Conservation (phyloP, 2,888 invertebrate genomes). For the Scaptomyza cyrtandrae region DNA sequence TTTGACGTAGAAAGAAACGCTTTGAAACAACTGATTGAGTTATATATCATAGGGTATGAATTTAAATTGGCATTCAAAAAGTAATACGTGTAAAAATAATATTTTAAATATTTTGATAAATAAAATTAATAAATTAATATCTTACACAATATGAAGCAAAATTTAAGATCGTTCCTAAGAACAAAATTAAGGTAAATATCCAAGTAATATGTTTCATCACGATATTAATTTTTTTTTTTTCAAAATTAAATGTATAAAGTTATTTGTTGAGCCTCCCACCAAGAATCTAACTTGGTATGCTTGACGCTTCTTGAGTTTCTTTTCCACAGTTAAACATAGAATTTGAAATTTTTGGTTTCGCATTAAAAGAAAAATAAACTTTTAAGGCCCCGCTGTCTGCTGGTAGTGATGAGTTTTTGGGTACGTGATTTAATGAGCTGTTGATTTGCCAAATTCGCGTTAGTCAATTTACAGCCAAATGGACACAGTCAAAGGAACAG, state of each 20-base stretch:
- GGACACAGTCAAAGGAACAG: conserved; percentile 5
- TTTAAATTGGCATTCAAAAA: too few species aligned
- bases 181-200: too few species aligned
- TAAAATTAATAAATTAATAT: too few species aligned
- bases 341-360: conserved; percentile 26
- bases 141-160: too few species aligned
- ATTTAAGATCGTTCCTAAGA: too few species aligned
- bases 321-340: conserved; percentile 13
- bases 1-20: not conserved
- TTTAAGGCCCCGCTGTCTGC: conserved; percentile 24
- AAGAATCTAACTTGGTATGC: not conserved
- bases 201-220: too few species aligned
- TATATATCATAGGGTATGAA: too few species aligned
- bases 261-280: not conserved
- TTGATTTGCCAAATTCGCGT: conserved; percentile 63
- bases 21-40: not conserved
- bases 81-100: too few species aligned
- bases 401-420: conserved; percentile 9
- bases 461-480: conserved; percentile 40
- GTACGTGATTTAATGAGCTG: conserved; percentile 69
- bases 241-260: not conserved
- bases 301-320: not conserved
- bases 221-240: too few species aligned
- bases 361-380: conserved; percentile 10
- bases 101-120: too few species aligned